Evolutionary conservation across 35 echinoderm and acorn worm species (phyloP).

Genomic region (Apostichopus parvimensis): DNA sequence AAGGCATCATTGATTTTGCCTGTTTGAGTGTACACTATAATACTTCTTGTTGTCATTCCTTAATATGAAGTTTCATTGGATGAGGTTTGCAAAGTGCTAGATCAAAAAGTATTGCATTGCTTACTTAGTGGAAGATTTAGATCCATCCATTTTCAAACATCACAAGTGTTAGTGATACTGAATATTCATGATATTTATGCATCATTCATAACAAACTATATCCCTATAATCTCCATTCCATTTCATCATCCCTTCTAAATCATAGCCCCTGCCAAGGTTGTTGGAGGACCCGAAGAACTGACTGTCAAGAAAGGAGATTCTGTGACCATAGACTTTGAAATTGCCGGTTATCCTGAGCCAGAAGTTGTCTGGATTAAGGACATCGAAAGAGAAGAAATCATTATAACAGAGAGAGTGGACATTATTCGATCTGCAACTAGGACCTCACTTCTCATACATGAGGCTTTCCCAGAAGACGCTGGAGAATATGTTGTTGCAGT

Average conservation of each 20-base stretch:
- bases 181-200: background rate
- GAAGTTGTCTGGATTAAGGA: slow-evolving; percentile 71
- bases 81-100: too few relatives aligned
- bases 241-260: slow-evolving; percentile 21
- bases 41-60: too few relatives aligned
- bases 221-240: slow-evolving; percentile 4
- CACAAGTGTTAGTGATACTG: too few relatives aligned
- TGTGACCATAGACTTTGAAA: slow-evolving; percentile 64
- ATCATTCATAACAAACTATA: background rate
- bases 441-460: slow-evolving; percentile 66
- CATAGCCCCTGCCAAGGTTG: slow-evolving; percentile 82
- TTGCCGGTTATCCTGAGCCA: slow-evolving; percentile 77
- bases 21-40: too few relatives aligned
- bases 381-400: slow-evolving; percentile 46
- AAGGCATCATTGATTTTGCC: too few relatives aligned
- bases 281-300: slow-evolving; percentile 79
- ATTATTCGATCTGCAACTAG: slow-evolving; percentile 61
- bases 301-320: slow-evolving; percentile 78
- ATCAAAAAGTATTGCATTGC: too few relatives aligned
- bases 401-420: slow-evolving; percentile 74
- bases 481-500: slow-evolving; percentile 81
- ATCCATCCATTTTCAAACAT: too few relatives aligned
- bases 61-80: too few relatives aligned
- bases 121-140: too few relatives aligned
- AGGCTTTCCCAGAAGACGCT: slow-evolving; percentile 68